Conservation (phyloP, 2,113 vertebrate genomes). For the Paratilapia polleni region DNA sequence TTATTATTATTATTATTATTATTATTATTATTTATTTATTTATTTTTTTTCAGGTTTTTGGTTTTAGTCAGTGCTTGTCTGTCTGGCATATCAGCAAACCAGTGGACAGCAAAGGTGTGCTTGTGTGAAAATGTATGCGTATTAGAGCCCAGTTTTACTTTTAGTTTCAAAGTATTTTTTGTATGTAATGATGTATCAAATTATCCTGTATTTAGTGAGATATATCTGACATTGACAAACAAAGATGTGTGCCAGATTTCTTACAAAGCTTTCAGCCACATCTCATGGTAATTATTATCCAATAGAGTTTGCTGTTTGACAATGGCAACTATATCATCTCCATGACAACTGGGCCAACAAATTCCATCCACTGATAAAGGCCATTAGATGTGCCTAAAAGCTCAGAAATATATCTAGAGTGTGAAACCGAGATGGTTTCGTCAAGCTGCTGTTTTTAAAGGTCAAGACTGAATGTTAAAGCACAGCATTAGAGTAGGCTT, state of each 20-base stretch:
- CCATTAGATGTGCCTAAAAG: not conserved
- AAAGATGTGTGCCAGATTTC: not conserved
- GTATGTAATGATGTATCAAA: not conserved
- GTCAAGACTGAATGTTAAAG: not conserved
- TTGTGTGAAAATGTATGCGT: no score
- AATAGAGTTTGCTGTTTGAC: not conserved
- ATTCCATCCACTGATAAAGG: no score
- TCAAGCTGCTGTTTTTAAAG: not conserved
- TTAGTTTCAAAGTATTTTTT: not conserved
- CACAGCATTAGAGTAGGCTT: not conserved
- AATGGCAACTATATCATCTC: not conserved
- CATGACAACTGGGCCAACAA: not conserved
- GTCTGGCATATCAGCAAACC: slow-evolving; percentile 9
- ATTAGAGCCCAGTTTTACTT: not conserved
- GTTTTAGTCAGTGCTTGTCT: slow-evolving; percentile 30
- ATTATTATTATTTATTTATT: no score
- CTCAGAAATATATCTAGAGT: not conserved
- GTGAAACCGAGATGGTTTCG: not conserved
- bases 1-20: no score
- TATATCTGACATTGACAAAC: no score
- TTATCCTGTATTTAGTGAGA: not conserved
- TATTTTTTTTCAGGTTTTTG: slow-evolving; percentile 14
- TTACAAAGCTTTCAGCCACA: not conserved
- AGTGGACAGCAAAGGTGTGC: not conserved
- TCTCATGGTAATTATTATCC: not conserved